A percentile compares a stretch with the other conserved stretches of the same genome.
Conservation (phyloP, 2,113 vertebrate genomes). For the Thunnus maccoyii region DNA sequence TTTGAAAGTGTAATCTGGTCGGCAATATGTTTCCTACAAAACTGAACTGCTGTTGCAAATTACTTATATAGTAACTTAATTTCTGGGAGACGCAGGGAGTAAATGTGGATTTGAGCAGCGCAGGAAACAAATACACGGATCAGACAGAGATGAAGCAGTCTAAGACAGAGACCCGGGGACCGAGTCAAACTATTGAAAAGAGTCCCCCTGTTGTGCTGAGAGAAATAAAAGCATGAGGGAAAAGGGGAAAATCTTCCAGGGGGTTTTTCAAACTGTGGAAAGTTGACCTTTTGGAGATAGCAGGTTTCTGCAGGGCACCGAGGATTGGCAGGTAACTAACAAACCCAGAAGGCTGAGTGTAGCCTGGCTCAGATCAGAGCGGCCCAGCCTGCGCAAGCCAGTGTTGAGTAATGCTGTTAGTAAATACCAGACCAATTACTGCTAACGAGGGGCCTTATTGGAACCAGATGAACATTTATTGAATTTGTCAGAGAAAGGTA, state of each 20-base stretch:
- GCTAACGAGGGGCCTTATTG: slow-evolving; percentile 79
- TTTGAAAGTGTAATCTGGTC: too few relatives aligned
- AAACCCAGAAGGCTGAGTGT: slow-evolving; percentile 47
- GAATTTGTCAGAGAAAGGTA: slow-evolving; percentile 82
- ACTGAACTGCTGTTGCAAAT: too few relatives aligned
- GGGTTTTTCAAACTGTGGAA: slow-evolving; percentile 17
- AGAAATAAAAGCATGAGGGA: not conserved
- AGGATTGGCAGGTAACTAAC: slow-evolving; percentile 60
- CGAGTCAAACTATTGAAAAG: not conserved
- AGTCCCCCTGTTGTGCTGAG: too few relatives aligned
- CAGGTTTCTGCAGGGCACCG: slow-evolving; percentile 38
- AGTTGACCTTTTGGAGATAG: slow-evolving; percentile 41
- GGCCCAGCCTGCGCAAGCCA: slow-evolving; percentile 55
- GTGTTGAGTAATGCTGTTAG: slow-evolving; percentile 78
- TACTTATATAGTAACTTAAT: too few relatives aligned
- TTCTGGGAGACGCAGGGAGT: too few relatives aligned
- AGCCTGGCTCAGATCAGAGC: slow-evolving; percentile 59
- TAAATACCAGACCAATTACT: slow-evolving; percentile 82
- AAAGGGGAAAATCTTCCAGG: not conserved
- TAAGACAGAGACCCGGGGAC: not conserved
- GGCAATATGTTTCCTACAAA: too few relatives aligned
- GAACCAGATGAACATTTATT: slow-evolving; percentile 81
- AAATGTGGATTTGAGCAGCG: too few relatives aligned
- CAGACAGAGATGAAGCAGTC: too few relatives aligned
- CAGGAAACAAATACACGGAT: too few relatives aligned